A percentile compares a stretch with the other conserved stretches of the same genome.
phyloP scores from a whole-genome alignment of 2,113 vertebrate species.

The Antidorcas marsupialis region DNA sequence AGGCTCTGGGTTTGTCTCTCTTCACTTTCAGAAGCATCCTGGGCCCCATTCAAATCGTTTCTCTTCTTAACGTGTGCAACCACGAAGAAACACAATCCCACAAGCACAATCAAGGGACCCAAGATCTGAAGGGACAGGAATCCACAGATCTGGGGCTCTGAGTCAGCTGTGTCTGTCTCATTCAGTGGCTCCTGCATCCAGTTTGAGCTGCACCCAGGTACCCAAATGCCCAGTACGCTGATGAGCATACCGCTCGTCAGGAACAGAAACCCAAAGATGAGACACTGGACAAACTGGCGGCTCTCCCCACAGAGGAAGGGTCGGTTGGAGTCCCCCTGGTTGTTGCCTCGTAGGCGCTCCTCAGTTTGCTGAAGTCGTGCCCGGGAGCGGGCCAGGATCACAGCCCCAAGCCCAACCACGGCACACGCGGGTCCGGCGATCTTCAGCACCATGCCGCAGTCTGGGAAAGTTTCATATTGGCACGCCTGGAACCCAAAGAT shows the following conservation, averaged over 20 bases:
- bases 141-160: conserved; percentile 76
- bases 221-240: conserved; percentile 84
- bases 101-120: conserved; percentile 84
- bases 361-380: conserved; percentile 75
- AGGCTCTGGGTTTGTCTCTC: conserved; percentile 63
- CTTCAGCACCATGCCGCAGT: conserved; percentile 79
- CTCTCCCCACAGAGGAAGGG: conserved; percentile 80
- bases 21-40: conserved; percentile 74
- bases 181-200: conserved; percentile 70
- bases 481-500: conserved; percentile 83
- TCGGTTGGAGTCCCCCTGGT: conserved; percentile 57
- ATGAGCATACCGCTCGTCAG: conserved; percentile 84
- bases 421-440: conserved; percentile 78
- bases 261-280: conserved; percentile 85
- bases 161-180: conserved; percentile 49
- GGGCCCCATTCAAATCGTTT: conserved; percentile 67
- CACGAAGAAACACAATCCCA: conserved; percentile 85
- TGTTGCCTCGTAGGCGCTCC: conserved; percentile 63
- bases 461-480: conserved; percentile 61
- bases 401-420: conserved; percentile 73
- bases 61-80: conserved; percentile 85
- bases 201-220: conserved; percentile 78
- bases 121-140: conserved; percentile 85
- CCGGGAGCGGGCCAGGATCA: conserved; percentile 81
- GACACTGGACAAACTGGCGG: conserved; percentile 84